Conservation (phyloP, 2,113 vertebrate species). For the Thymallus thymallus region DNA sequence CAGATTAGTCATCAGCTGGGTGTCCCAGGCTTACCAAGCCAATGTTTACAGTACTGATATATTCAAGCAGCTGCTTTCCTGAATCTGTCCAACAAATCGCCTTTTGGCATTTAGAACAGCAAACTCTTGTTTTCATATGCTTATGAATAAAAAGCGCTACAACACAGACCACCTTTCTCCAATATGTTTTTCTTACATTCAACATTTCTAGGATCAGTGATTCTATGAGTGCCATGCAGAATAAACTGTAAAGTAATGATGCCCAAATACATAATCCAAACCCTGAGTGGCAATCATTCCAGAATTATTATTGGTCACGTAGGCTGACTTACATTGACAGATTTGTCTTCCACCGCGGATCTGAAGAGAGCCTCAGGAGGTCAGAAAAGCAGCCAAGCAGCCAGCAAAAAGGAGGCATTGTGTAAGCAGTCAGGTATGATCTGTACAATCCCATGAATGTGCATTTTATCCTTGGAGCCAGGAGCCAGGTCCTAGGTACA, state of each 20-base stretch:
- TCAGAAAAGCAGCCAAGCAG: constrained; percentile 14
- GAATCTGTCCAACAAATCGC: constrained; percentile 32
- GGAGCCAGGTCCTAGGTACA: constrained; percentile 36
- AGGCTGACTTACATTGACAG: not conserved
- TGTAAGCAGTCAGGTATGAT: constrained; percentile 32
- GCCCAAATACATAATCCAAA: too few relatives aligned
- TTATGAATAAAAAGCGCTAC: not conserved
- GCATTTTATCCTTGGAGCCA: constrained; percentile 28
- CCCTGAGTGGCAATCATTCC: too few relatives aligned
- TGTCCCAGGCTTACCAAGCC: constrained; percentile 46
- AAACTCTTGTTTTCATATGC: constrained; percentile 32
- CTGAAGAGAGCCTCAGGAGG: constrained; percentile 5
- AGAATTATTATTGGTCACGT: not conserved
- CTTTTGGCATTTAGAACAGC: constrained; percentile 15
- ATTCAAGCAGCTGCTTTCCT: constrained; percentile 41
- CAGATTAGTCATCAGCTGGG: constrained; percentile 1
- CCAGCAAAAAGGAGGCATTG: constrained; percentile 45
- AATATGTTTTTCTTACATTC: too few relatives aligned
- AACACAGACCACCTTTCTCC: not conserved
- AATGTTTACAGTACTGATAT: constrained; percentile 55
- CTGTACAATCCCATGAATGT: constrained; percentile 48
- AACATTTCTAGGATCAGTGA: too few relatives aligned
- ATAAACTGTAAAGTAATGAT: too few relatives aligned
- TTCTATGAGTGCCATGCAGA: too few relatives aligned
- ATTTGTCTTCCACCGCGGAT: constrained; percentile 33